Base-by-base conservation (phyloP, 2,888 invertebrate species). In the Leucophenga montana region DNA sequence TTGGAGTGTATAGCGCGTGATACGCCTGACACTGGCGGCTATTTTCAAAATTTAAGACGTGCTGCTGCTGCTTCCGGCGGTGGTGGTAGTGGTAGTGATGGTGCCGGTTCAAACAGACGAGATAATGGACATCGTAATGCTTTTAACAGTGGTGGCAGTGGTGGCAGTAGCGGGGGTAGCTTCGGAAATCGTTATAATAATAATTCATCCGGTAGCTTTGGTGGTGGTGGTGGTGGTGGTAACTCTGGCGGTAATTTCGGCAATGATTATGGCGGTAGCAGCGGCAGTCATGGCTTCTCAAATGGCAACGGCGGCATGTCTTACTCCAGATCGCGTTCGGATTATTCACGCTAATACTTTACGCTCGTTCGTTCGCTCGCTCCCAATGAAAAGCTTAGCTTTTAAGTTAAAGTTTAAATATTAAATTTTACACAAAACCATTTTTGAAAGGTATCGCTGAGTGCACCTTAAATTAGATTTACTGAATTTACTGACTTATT, bases 1-100 rank as follows among this genome's bases (percentile, higher is more conserved):
- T 90, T 97, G 53, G 91, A 93, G 77, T 93, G 95, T 78, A 91
- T 96, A 90, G 94, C 94, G 0, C 91, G 91, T 71, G 91, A 92
- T 75, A 85, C 87, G 6, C 1, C 39, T 11, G 39, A 39, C 1
- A 39, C 78, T 16, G 76, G 77, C 3, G 74, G 74, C 1, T 76
- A 82, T 0, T 71, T 78, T 5, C 72, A 75, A 11, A 71, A 74
- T n/a, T 74, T 66, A 16, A 61, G 68, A 9, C 72, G 77, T 14
- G 77, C 77, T 5, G 76, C 78, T n/a, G 27, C 14, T 3, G 73
- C 75, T 3, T 66, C 70, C 14, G 73, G 74, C 46, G 71, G 73
- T n/a, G 77, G 78, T 22, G 71, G 71, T 9, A 67, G 72, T 27
- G 68, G 74, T 4, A 74, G 73, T 18, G 68, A 71, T 6, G 69